Evolutionary conservation across 2,113 vertebrate genomes (phyloP), one percentile per base, ranked within the genome.

Genomic region (Melanotaenia duboulayi): DNA sequence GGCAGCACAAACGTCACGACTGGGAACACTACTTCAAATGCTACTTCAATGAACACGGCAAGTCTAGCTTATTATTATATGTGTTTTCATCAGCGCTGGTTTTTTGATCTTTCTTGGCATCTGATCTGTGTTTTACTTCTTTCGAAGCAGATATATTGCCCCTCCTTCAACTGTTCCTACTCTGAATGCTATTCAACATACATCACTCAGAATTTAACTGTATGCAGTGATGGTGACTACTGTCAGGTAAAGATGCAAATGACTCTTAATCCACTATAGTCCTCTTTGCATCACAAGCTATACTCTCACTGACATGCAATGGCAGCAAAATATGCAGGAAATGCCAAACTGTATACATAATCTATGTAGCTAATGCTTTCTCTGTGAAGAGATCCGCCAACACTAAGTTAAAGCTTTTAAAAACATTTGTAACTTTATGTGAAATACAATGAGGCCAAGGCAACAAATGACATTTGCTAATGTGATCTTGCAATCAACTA

Each of bases 161-260:
- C 76, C 19, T 67, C 81, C 2, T 93, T 92, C 64, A 71, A 3
- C 20, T 95, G 94, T 76, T 92, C 87, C 54, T 78, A 63, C 56
- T 78, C 91, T 0, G 61, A 84, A 14, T 95, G 94, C 81, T 90
- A 91, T 71, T 52, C 16, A 17, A 78, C 86, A 78, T 92, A 88
- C 66, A 71, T 2, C 22, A 91, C 55, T 56, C 39, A 39, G 11
- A 92, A 83, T 19, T 5, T 11, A 10, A 87, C 65, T 10, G 0
- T 0, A 3, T 95, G 93, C 58, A 0, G n/a, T 14, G 0, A 58
- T 64, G 19, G 17, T 12, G 12, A 4, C 13, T 82, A 12, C 16
- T 95, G 94, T 81, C 81, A 94, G 94, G 94, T 95, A 91, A 42
- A 74, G 37, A 14, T 24, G 24, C 22, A 16, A 71, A 63, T 42